Percentiles rank a stretch among this genome's conserved stretches.
These are phyloP conservation scores for Ornithoptera priamus DNA, from an alignment of 2,888 invertebrate species.

Conservation along the genomic window DNA sequence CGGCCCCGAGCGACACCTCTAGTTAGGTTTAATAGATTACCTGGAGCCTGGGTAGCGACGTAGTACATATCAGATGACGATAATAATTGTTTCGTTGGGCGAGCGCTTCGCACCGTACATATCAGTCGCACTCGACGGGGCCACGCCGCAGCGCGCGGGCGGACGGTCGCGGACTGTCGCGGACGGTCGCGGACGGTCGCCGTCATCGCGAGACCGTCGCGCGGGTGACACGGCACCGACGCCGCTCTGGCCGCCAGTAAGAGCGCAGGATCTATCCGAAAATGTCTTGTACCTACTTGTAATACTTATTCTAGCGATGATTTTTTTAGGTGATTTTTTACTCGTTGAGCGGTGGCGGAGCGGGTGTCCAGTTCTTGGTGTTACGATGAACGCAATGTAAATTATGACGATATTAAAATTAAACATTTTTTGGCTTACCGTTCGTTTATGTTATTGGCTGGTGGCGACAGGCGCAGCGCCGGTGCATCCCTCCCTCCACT, in stretches of 20 bases:
- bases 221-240: conserved; percentile 15
- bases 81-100: conserved; percentile 27
- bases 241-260: conserved; percentile 33
- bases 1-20: conserved; percentile 19
- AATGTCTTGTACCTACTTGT: conserved; percentile 56
- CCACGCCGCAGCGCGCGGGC: background rate
- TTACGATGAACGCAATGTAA: conserved; percentile 75
- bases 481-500: conserved; percentile 35
- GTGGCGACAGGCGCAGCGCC: conserved; percentile 40
- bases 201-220: conserved; percentile 7
- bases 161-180: background rate
- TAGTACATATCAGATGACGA: conserved; percentile 28
- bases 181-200: conserved; percentile 1
- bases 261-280: conserved; percentile 53
- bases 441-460: conserved; percentile 72
- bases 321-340: conserved; percentile 74
- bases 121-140: conserved; percentile 25
- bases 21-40: conserved; percentile 29
- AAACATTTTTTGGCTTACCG: conserved; percentile 79
- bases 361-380: conserved; percentile 73
- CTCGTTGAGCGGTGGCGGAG: conserved; percentile 76
- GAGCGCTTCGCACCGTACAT: conserved; percentile 27
- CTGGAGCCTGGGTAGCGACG: conserved; percentile 29
- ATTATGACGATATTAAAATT: conserved; percentile 76
- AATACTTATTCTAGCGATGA: conserved; percentile 66